Evolutionary conservation across 2,888 invertebrate genomes (phyloP), one percentile per base, ranked within the genome.

Genomic region (Melinaea marsaeus): DNA sequence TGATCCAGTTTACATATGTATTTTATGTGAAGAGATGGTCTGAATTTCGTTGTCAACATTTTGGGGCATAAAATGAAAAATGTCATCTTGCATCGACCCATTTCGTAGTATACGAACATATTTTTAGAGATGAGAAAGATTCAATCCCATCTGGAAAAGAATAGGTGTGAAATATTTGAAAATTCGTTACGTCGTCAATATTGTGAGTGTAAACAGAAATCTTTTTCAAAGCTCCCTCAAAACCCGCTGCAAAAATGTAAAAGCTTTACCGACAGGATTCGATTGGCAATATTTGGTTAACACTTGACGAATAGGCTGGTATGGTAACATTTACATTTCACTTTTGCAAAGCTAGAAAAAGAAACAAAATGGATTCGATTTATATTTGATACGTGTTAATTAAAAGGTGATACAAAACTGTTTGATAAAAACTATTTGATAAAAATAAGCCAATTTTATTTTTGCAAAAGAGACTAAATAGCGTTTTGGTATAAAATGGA

Each of bases 271-370:
- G 48, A 57, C 35, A 55, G n/a, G 51, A 58, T 42, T 56, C 47
- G 32, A 60, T 60, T 58, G 42, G 9, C n/a, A 55, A 66, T 64
- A 58, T 64, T 66, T 63, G 55, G 51, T 62, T 63, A 48, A 42
- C 22, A 35, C 58, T 66, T 62, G 61, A 58, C 60, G 55, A 42
- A 42, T 9, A 42, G 42, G 42, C 42, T 37, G 42, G 42, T 42
- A 42, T 42, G 7, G 42, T 9, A 42, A 42, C 11, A 42, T 42
- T 42, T 42, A 42, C 9, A 11, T 42, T 42, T 42, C 42, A 42
- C 42, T 42, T 9, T 42, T 5, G 7, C 3, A 9, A 42, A 42
- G 11, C 11, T 42, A 42, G 42, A 42, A 22, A 22, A 22, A 22
- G 22, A 22, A 22, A 22, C 22, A 22, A 22, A 37, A 2, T 37